Evolutionary conservation across 1,140 invertebrate genomes (phyloP), one percentile per base, ranked within the genome.

Genomic region (Penaeus vannamei): DNA sequence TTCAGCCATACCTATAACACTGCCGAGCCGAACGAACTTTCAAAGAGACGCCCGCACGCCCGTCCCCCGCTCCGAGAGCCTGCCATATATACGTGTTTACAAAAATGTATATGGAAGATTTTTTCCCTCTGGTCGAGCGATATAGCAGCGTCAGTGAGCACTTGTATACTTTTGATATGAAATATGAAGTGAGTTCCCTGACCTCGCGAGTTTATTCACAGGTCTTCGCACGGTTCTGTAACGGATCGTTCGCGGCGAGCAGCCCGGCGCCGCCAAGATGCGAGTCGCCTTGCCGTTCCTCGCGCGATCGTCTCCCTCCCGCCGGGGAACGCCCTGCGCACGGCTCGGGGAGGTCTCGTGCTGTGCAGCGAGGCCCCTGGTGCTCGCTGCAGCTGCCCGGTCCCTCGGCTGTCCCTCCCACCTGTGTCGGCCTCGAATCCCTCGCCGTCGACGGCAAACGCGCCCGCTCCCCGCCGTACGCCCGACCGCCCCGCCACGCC

Each of bases 141-240:
- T 87, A 62, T 82, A 87, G 77, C 86, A 84, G 87, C 87, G 82
- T 89, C 82, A 84, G 66, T 76, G 81, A 84, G 81, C 87, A 89
- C 87, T 89, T 89, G 87, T 89, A 89, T 89, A 84, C 87, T 89
- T 89, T 87, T 89, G 82, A 89, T 89, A 89, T 84, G 87, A 89
- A 89, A 89, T 89, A 89, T 89, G 87, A 89, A 84, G 87, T 89
- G 87, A 89, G 82, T 76, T 89, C 42, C 64, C 87, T 60, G 87
- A 79, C 66, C 82, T 72, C 19, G 7, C 14, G n/a, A n/a, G 81
- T 42, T 36, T 17, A 53, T 89, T 79, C 87, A 59, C 72, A 20
- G 32, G 12, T n/a, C 87, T 84, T 89, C 82, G 81, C 60, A 77
- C 82, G 29, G 59, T 60, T 36, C 72, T 19, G 26, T 81, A 61